These are phyloP conservation scores for Lathamus discolor DNA, from an alignment of 2,113 vertebrate species.

Conservation along the genomic window DNA sequence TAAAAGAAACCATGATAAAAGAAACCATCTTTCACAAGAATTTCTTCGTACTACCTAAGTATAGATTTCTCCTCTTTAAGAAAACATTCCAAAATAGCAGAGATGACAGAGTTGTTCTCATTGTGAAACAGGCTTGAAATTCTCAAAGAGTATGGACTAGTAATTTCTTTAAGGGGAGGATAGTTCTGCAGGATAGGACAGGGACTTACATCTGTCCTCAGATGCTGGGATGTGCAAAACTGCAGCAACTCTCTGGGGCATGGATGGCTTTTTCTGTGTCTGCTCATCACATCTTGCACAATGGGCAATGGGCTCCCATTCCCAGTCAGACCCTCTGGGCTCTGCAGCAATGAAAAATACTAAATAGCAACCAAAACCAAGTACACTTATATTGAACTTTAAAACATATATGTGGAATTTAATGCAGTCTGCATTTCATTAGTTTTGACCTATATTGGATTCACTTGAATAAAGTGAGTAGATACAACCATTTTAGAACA, in stretches of 20 bases:
- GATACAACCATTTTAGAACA: neutral
- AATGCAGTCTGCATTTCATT: slow-evolving; percentile 5
- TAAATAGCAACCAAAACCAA: neutral
- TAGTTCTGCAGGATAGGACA: neutral
- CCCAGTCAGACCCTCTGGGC: neutral
- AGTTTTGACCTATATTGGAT: neutral
- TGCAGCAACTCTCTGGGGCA: neutral
- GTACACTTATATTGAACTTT: neutral
- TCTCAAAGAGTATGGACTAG: neutral
- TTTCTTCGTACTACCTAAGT: neutral
- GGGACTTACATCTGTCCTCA: neutral
- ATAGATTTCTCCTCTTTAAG: neutral
- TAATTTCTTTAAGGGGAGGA: neutral
- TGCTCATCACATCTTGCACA: neutral
- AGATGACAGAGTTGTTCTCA: neutral
- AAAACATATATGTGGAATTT: neutral
- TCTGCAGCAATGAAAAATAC: neutral
- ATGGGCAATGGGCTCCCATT: neutral
- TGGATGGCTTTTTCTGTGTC: neutral
- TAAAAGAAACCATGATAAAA: neutral
- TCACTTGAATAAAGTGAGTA: neutral
- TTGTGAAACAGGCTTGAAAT: neutral
- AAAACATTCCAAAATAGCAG: neutral
- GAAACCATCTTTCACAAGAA: neutral
- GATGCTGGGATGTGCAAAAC: neutral